Evolutionary conservation across 2,797 vertebrate genomes (phyloP).

Genomic region (Brachyrhaphis roseni): DNA sequence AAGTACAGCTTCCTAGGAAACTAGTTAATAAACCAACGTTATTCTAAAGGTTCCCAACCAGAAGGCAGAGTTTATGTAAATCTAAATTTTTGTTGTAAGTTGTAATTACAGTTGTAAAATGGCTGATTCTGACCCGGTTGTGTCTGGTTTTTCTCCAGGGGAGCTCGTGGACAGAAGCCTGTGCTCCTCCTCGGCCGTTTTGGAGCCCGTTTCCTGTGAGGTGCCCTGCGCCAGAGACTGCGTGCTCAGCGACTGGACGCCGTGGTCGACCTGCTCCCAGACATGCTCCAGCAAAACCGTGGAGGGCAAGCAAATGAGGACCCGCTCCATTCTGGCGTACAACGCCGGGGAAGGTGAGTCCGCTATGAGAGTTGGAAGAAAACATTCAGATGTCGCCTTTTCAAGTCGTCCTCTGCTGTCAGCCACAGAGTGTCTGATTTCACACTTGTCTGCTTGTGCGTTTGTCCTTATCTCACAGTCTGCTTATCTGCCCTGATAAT

Average conservation of each 20-base stretch:
- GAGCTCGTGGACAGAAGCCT: slow-evolving; percentile 84
- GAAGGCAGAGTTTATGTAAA: neutral
- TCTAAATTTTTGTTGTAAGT: neutral
- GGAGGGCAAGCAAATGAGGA: slow-evolving; percentile 92
- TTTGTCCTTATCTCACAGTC: slow-evolving; percentile 64
- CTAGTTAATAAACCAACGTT: neutral
- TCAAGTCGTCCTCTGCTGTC: slow-evolving; percentile 70
- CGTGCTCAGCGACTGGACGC: slow-evolving; percentile 92
- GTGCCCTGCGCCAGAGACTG: slow-evolving; percentile 95
- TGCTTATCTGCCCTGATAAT: slow-evolving; percentile 61
- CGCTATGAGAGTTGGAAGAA: slow-evolving; percentile 15
- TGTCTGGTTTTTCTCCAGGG: slow-evolving; percentile 74
- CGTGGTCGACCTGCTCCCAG: slow-evolving; percentile 96
- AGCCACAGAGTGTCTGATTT: slow-evolving; percentile 63
- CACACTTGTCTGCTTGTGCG: slow-evolving; percentile 68
- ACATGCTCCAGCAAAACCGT: slow-evolving; percentile 97
- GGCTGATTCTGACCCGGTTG: neutral
- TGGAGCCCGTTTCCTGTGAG: slow-evolving; percentile 84
- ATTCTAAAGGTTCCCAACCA: neutral
- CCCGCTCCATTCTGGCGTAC: slow-evolving; percentile 92
- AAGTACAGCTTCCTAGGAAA: neutral
- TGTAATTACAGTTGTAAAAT: neutral
- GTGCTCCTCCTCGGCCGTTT: slow-evolving; percentile 86
- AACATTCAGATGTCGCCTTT: slow-evolving; percentile 60
- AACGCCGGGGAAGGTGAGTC: slow-evolving; percentile 91